Evolutionary conservation across 1,140 invertebrate species (phyloP).

Genomic region (Drosophila aff.): DNA sequence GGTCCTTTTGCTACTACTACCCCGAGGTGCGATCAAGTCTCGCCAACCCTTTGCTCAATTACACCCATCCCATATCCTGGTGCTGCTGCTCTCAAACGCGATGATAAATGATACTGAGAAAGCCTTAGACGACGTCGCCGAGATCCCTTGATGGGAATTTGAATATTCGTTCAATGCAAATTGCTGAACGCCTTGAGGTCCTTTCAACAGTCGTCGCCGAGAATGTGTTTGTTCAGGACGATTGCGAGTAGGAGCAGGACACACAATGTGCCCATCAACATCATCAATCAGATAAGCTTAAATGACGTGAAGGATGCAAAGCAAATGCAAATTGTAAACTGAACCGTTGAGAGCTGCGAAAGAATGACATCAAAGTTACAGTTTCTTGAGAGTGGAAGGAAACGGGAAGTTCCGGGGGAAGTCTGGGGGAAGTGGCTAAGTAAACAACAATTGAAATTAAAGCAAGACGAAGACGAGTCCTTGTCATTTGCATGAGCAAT

Average conservation of each 20-base stretch:
- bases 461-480: conserved; percentile 31
- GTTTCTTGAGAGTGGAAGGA: conserved; percentile 46
- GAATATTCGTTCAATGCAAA: conserved; percentile 79
- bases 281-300: conserved; percentile 84
- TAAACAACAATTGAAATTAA: conserved; percentile 75
- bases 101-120: conserved; percentile 81
- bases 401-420: conserved; percentile 20
- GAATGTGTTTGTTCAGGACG: conserved; percentile 77
- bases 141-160: conserved; percentile 70
- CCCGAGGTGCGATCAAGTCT: conserved; percentile 53
- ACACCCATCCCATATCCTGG: conserved; percentile 65
- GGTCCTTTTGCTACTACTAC: conserved; percentile 30
- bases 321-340: conserved; percentile 77
- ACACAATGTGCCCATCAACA: conserved; percentile 67
- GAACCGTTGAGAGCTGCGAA: conserved; percentile 68
- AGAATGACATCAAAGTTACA: conserved; percentile 79
- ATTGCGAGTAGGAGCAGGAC: conserved; percentile 47
- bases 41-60: conserved; percentile 80
- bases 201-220: conserved; percentile 54
- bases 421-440: conserved; percentile 46
- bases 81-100: conserved; percentile 21
- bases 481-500: conserved; percentile 51
- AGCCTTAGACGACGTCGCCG: conserved; percentile 24
- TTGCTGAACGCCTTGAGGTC: conserved; percentile 32
- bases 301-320: conserved; percentile 76